phyloP scores from a whole-genome alignment of 2,113 vertebrate genomes.

The Zosterops lateralis region DNA sequence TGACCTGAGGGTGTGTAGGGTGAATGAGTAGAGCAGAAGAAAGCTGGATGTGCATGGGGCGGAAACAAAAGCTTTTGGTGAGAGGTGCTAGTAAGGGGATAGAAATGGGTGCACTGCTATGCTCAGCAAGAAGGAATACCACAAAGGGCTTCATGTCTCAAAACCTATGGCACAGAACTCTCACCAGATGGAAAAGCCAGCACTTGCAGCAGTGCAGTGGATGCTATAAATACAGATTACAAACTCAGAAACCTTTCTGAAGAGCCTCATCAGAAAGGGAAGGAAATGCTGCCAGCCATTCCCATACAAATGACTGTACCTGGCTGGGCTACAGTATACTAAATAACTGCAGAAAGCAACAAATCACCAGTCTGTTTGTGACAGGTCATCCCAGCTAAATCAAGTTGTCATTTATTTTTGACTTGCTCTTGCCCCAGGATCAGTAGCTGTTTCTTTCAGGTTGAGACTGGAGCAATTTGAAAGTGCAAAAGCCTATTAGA shows the following conservation, averaged over 20 bases:
- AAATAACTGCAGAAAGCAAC: slow-evolving; percentile 46
- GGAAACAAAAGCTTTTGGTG: neutral
- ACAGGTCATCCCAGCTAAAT: slow-evolving; percentile 65
- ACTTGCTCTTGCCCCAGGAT: slow-evolving; percentile 56
- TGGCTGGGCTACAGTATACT: slow-evolving; percentile 16
- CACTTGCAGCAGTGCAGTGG: neutral
- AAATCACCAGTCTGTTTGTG: slow-evolving; percentile 66
- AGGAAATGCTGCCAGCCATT: neutral
- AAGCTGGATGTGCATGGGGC: rapidly evolving
- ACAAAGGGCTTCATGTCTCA: neutral
- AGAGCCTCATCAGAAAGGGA: neutral
- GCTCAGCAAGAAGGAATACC: neutral
- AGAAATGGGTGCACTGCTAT: neutral
- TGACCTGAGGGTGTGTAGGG: rapidly evolving
- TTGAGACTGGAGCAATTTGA: slow-evolving; percentile 61
- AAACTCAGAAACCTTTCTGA: neutral
- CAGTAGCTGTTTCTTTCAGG: slow-evolving; percentile 58
- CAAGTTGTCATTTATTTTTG: slow-evolving; percentile 72
- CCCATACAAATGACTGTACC: slow-evolving; percentile 9
- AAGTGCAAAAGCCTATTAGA: slow-evolving; percentile 66
- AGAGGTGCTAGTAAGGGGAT: neutral
- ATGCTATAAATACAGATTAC: neutral
- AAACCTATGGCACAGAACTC: neutral
- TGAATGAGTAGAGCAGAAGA: neutral
- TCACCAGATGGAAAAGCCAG: neutral